Evolutionary conservation across 1,140 invertebrate genomes (phyloP).

Genomic region (Drosophila simulans): DNA sequence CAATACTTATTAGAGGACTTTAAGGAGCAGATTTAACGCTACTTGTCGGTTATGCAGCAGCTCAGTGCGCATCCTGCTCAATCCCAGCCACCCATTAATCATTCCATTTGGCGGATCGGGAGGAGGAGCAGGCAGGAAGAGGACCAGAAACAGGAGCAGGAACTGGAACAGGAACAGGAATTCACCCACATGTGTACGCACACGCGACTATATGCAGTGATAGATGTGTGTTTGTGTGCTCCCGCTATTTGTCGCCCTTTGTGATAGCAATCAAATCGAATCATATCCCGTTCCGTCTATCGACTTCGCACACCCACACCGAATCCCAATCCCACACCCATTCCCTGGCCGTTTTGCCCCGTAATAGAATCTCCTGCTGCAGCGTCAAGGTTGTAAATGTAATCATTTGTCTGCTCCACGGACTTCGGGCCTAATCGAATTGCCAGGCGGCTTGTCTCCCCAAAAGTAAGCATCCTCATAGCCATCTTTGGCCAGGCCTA

Average conservation of each 20-base stretch:
- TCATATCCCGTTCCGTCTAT: conserved; percentile 62
- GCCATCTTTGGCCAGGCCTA: background rate
- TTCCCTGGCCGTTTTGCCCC: conserved; percentile 5
- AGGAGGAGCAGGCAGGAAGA: background rate
- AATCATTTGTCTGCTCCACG: conserved; percentile 49
- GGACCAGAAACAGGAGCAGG: no score
- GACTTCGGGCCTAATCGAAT: conserved; percentile 29
- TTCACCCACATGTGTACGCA: conserved; percentile 6
- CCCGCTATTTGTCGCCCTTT: conserved; percentile 70
- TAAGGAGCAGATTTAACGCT: conserved; percentile 41
- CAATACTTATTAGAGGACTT: conserved; percentile 1
- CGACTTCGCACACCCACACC: background rate
- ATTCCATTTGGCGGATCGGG: conserved; percentile 28
- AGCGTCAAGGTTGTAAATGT: conserved; percentile 49
- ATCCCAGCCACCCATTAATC: conserved; percentile 38
- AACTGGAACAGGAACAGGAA: background rate
- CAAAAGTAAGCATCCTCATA: background rate
- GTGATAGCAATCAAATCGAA: conserved; percentile 78
- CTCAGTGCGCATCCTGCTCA: background rate
- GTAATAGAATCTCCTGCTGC: conserved; percentile 62
- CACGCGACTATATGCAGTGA: conserved; percentile 17
- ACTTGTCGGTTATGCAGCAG: conserved; percentile 41
- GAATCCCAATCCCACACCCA: background rate
- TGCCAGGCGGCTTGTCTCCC: conserved; percentile 9
- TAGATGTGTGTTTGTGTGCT: conserved; percentile 29